Conservation (phyloP, 1,140 invertebrate species). For the Microvelia longipes region DNA sequence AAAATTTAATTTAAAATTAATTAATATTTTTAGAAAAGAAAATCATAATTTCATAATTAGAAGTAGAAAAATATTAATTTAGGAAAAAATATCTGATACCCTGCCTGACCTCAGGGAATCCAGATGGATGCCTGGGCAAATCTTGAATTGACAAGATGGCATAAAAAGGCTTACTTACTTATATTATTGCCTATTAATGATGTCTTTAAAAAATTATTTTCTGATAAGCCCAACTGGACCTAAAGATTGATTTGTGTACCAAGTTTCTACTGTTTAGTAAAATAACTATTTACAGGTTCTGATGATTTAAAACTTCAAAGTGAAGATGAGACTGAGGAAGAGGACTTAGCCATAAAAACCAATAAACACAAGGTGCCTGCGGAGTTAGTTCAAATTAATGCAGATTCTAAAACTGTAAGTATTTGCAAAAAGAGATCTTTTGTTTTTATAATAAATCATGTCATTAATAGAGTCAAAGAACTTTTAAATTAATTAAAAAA, state of each 20-base stretch:
- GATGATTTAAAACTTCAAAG: not conserved
- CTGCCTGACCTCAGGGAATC: too few relatives aligned
- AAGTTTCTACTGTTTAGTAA: not conserved
- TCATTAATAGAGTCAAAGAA: not conserved
- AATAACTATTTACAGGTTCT: not conserved
- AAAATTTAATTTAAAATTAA: too few relatives aligned
- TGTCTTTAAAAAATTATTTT: not conserved
- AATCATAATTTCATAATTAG: too few relatives aligned
- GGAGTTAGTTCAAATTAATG: not conserved
- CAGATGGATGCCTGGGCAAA: too few relatives aligned
- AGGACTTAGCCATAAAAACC: not conserved
- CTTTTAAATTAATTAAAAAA: not conserved
- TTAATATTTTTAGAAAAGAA: too few relatives aligned
- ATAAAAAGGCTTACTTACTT: too few relatives aligned
- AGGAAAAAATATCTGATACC: too few relatives aligned
- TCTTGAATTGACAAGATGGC: too few relatives aligned
- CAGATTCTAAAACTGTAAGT: not conserved
- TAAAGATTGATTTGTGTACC: not conserved
- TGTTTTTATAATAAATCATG: not conserved
- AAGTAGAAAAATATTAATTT: too few relatives aligned
- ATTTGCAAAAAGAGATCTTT: not conserved
- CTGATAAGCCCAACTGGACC: not conserved
- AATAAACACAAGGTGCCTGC: not conserved
- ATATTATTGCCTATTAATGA: too few relatives aligned
- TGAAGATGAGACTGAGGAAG: not conserved